A percentile compares a stretch with the other conserved stretches of the same genome.
Evolutionary conservation across 2,797 vertebrate genomes (phyloP).

Genomic region (Meriones psammophilus): DNA sequence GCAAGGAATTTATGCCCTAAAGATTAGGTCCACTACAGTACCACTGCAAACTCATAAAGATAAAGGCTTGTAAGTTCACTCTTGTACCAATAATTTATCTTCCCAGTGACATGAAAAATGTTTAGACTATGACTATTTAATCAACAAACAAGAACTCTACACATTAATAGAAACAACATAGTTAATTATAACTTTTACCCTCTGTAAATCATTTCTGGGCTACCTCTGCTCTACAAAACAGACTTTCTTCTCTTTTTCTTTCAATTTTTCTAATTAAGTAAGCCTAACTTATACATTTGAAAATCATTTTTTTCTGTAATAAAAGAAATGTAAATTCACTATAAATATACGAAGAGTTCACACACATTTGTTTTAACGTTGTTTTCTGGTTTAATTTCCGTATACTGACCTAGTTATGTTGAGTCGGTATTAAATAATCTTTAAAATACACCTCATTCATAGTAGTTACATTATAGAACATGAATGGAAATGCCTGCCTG

Average conservation of each 20-base stretch:
- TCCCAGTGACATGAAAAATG: neutral
- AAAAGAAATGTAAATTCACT: neutral
- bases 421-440: slow-evolving; percentile 34
- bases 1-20: neutral
- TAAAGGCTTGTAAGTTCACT: neutral
- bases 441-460: neutral
- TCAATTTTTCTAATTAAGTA: neutral
- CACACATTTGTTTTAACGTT: neutral
- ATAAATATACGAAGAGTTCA: neutral
- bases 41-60: neutral
- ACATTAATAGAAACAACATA: neutral
- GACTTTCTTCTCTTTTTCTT: neutral
- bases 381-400: neutral
- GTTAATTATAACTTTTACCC: neutral
- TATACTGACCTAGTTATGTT: neutral
- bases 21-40: neutral
- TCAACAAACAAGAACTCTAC: neutral
- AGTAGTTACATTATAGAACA: neutral
- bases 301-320: slow-evolving; percentile 13
- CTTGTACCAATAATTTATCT: neutral
- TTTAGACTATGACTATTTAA: neutral
- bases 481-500: neutral
- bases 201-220: neutral
- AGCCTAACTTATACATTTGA: neutral
- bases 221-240: neutral